Percentiles rank a stretch among this genome's conserved stretches.
Conservation (phyloP, 2,888 invertebrate species). For the Catocala nupta region DNA sequence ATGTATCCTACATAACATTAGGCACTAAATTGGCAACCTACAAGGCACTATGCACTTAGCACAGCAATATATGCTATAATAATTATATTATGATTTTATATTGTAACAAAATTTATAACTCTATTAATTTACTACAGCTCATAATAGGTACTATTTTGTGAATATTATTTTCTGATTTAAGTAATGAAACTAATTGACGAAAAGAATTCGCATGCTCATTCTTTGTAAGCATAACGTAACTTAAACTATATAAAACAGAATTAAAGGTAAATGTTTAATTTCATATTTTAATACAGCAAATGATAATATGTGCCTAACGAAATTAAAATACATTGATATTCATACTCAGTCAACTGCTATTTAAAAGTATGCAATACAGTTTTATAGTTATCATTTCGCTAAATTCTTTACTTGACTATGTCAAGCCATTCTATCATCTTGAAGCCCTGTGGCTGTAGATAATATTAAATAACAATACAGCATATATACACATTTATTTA, state of each 20-base stretch:
- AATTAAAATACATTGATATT: constrained; percentile 35
- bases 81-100: constrained; percentile 62
- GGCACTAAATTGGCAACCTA: constrained; percentile 88
- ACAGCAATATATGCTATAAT: constrained; percentile 82
- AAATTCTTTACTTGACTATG: constrained; percentile 52
- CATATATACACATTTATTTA: constrained; percentile 78
- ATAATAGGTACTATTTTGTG: constrained; percentile 50
- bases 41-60: constrained; percentile 88
- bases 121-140: constrained; percentile 53
- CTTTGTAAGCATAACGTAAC: constrained; percentile 14
- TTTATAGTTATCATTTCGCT: constrained; percentile 35
- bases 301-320: constrained; percentile 38
- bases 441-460: constrained; percentile 55
- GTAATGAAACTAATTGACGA: constrained; percentile 14
- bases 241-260: constrained; percentile 7
- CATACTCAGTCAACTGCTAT: constrained; percentile 49
- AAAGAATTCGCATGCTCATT: constrained; percentile 17
- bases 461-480: constrained; percentile 54
- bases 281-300: constrained; percentile 22
- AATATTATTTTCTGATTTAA: constrained; percentile 16
- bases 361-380: constrained; percentile 30
- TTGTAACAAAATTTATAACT: constrained; percentile 66
- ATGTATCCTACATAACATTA: constrained; percentile 76
- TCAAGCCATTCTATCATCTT: constrained; percentile 52
- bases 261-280: constrained; percentile 16